Evolutionary conservation across 2,113 vertebrate genomes (phyloP).

Genomic region (Osmerus eperlanus): DNA sequence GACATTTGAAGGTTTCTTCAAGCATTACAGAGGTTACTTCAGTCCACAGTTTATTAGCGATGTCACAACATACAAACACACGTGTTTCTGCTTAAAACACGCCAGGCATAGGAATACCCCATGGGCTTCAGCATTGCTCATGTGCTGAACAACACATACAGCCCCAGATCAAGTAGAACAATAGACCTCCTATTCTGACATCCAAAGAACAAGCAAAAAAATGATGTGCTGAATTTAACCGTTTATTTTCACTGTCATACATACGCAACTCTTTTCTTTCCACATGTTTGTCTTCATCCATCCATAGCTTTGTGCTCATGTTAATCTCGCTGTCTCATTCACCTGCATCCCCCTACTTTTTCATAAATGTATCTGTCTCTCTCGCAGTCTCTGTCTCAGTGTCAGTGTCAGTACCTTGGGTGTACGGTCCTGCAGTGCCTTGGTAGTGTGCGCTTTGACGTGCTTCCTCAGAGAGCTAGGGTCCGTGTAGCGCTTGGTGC

Average conservation of each 20-base stretch:
- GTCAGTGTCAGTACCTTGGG: conserved; percentile 48
- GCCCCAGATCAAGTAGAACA: conserved; percentile 68
- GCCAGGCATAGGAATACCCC: conserved; percentile 61
- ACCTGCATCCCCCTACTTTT: not conserved
- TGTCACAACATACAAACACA: conserved; percentile 65
- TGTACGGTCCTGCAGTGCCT: conserved; percentile 57
- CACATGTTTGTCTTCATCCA: too few relatives aligned
- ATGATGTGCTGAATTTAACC: conserved; percentile 50
- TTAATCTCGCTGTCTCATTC: not conserved
- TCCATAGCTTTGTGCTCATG: too few relatives aligned
- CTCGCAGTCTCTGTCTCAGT: not conserved
- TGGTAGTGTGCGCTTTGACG: conserved; percentile 65
- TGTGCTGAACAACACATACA: conserved; percentile 62
- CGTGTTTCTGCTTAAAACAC: conserved; percentile 66
- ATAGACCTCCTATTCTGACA: conserved; percentile 63
- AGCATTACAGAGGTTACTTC: conserved; percentile 47
- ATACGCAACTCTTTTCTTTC: conserved; percentile 30
- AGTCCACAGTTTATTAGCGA: conserved; percentile 50
- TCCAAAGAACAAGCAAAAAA: conserved; percentile 49
- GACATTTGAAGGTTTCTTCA: conserved; percentile 51
- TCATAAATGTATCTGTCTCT: not conserved
- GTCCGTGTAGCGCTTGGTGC: conserved; percentile 71
- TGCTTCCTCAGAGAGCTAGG: conserved; percentile 71
- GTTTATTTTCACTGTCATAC: conserved; percentile 56
- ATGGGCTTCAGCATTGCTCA: conserved; percentile 56